These are phyloP conservation scores for Uria aalge DNA, from an alignment of 2,113 vertebrate genomes.

Conservation along the genomic window DNA sequence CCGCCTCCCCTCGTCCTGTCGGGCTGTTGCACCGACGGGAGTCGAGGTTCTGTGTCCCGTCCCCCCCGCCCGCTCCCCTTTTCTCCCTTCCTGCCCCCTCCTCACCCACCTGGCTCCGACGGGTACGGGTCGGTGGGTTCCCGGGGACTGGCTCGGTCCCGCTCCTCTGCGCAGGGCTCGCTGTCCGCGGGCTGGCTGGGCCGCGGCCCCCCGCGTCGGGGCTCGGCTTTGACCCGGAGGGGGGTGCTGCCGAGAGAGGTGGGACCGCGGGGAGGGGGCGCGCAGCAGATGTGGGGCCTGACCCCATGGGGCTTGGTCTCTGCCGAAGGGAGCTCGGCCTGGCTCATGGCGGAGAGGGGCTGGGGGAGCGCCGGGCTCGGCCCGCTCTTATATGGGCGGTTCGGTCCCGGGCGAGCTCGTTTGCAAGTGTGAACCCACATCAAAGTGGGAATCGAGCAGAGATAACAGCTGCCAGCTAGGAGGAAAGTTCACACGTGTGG, in stretches of 20 bases:
- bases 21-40: background rate
- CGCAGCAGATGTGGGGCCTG: constrained; percentile 39
- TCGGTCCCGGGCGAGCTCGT: background rate
- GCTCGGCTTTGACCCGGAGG: background rate
- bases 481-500: constrained; percentile 47
- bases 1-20: background rate
- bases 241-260: background rate
- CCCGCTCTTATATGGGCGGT: background rate
- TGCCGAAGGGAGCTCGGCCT: background rate
- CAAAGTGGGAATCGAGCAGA: constrained; percentile 44
- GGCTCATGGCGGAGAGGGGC: background rate
- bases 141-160: background rate
- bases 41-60: too few species aligned
- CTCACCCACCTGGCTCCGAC: background rate
- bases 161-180: background rate
- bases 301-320: background rate
- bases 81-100: background rate
- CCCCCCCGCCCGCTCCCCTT: rapidly evolving
- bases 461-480: constrained; percentile 19
- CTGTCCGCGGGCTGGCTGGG: background rate
- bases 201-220: background rate
- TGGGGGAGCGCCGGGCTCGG: rapidly evolving
- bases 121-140: background rate
- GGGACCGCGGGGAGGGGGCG: background rate
- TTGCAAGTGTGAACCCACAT: constrained; percentile 56